A percentile compares a stretch with the other conserved stretches of the same genome.
These are phyloP conservation scores for Dugesia japonica DNA, from an alignment of 2,888 invertebrate genomes.

Conservation along the genomic window DNA sequence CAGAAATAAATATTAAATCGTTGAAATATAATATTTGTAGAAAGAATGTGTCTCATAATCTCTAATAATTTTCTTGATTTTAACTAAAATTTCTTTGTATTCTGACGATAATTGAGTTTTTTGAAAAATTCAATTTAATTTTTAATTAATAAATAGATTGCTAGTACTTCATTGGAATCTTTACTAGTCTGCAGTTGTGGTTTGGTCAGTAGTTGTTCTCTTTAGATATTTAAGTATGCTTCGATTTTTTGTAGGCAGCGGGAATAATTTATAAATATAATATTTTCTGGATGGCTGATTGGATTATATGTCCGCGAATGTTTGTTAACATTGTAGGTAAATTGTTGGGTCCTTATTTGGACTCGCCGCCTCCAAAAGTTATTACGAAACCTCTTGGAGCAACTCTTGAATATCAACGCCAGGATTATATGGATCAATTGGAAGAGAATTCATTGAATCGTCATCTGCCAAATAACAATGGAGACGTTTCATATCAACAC, in stretches of 20 bases:
- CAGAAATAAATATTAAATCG: too few relatives aligned
- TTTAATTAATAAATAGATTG: too few relatives aligned
- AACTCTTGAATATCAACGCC: constrained; percentile 51
- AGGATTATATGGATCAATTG: constrained; percentile 50
- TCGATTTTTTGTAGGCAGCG: too few relatives aligned
- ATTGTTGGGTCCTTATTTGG: constrained; percentile 47
- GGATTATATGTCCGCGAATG: constrained; percentile 46
- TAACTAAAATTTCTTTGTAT: too few relatives aligned
- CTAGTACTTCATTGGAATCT: constrained; percentile 45
- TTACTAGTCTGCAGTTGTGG: constrained; percentile 48
- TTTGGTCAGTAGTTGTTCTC: constrained; percentile 43
- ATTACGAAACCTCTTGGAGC: constrained; percentile 49
- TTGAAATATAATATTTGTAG: too few relatives aligned
- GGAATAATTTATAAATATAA: constrained; percentile 49
- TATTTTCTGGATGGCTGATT: constrained; percentile 45
- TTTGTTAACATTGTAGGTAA: constrained; percentile 42
- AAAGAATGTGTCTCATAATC: too few relatives aligned
- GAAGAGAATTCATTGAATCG: constrained; percentile 39
- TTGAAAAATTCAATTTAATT: too few relatives aligned
- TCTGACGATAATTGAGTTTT: too few relatives aligned
- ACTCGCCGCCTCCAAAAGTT: constrained; percentile 46
- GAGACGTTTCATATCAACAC: neutral
- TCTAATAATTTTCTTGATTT: too few relatives aligned
- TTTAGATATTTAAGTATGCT: neutral
- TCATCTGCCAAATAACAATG: neutral